Percentiles rank a stretch among this genome's conserved stretches.
Evolutionary conservation across 1,140 invertebrate species (phyloP).

Genomic region (Drepana arcuata): DNA sequence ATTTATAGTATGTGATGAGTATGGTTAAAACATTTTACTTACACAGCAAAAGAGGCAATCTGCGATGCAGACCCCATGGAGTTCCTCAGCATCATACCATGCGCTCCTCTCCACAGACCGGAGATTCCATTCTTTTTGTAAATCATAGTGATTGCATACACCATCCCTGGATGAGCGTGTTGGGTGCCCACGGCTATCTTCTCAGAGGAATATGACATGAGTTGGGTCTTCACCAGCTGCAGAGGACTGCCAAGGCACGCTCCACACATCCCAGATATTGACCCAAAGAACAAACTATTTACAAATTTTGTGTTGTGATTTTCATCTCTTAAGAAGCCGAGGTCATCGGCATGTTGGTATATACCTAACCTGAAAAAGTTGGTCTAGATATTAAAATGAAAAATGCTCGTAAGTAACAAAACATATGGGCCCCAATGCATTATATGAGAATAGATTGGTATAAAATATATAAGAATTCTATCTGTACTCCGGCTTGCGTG

Average conservation of each 20-base stretch:
- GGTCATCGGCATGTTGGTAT: conserved; percentile 67
- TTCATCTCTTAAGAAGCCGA: conserved; percentile 56
- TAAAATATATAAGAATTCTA: too few relatives aligned
- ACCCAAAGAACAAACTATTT: conserved; percentile 60
- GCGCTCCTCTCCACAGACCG: conserved; percentile 85
- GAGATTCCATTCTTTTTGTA: conserved; percentile 80
- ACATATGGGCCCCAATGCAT: too few relatives aligned
- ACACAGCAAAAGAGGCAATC: conserved; percentile 62
- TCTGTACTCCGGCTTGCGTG: too few relatives aligned
- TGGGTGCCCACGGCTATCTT: conserved; percentile 92
- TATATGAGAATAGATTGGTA: too few relatives aligned
- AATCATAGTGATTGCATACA: conserved; percentile 78
- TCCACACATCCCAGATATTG: conserved; percentile 53
- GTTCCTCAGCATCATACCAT: conserved; percentile 76
- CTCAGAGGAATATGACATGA: conserved; percentile 85
- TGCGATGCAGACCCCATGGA: conserved; percentile 71
- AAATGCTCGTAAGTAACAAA: conserved; percentile 4
- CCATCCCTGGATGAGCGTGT: conserved; percentile 82
- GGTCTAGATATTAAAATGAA: conserved; percentile 1
- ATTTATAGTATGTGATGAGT: too few relatives aligned
- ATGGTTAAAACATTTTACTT: conserved; percentile 29
- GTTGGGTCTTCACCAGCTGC: conserved; percentile 91
- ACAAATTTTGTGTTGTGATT: conserved; percentile 51
- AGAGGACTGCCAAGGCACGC: conserved; percentile 77
- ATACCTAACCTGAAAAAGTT: conserved; percentile 62